Evolutionary conservation across 2,113 vertebrate genomes (phyloP).

Genomic region (Oriolus oriolus): DNA sequence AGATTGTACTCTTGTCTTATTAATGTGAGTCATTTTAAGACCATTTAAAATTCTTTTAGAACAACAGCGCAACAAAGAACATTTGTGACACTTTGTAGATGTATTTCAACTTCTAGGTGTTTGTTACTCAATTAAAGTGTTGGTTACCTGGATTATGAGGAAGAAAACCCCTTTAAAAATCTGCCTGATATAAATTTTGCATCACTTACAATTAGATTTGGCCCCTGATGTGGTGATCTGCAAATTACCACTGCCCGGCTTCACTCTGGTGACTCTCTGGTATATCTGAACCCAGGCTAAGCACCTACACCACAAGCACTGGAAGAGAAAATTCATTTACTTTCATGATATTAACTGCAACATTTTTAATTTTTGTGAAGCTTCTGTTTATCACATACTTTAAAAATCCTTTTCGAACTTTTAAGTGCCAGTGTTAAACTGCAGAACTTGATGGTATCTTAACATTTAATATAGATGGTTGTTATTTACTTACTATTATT

Average conservation of each 20-base stretch:
- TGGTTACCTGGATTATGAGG: background rate
- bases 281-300: accelerated
- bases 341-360: background rate
- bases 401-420: background rate
- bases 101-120: background rate
- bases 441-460: background rate
- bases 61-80: background rate
- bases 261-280: accelerated
- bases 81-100: background rate
- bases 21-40: background rate
- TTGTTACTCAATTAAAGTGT: background rate
- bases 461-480: background rate
- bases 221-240: accelerated
- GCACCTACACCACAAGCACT: background rate
- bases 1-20: background rate
- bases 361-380: background rate
- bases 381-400: background rate
- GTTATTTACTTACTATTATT: background rate
- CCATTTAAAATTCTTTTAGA: background rate
- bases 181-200: background rate
- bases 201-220: background rate
- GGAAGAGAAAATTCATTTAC: background rate
- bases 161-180: background rate
- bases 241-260: background rate
- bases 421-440: background rate